Conservation (phyloP, 2,113 vertebrate genomes). For the Rallus limicola region DNA sequence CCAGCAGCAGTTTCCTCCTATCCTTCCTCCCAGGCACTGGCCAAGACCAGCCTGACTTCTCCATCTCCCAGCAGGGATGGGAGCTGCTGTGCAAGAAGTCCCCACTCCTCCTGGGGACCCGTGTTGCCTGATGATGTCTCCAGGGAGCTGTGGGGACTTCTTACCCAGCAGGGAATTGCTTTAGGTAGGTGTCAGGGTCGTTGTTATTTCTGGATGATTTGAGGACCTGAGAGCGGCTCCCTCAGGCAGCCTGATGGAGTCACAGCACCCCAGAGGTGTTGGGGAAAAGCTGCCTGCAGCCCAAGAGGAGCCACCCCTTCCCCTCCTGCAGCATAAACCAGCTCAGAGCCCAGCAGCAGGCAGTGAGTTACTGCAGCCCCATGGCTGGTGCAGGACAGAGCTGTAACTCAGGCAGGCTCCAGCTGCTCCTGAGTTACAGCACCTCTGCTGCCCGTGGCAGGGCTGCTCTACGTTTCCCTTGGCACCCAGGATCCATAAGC, state of each 20-base stretch:
- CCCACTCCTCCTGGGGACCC: neutral
- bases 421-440: constrained; percentile 12
- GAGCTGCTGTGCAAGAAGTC: neutral
- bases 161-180: neutral
- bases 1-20: neutral
- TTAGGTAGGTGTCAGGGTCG: neutral
- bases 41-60: neutral
- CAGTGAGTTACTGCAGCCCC: neutral
- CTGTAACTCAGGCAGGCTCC: neutral
- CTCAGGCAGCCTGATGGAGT: neutral
- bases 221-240: neutral
- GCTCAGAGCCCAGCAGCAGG: neutral
- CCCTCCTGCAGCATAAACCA: neutral
- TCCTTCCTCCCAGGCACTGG: neutral
- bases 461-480: neutral
- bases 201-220: constrained; percentile 5
- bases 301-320: neutral
- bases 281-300: neutral
- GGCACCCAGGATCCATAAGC: neutral
- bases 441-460: neutral
- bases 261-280: neutral
- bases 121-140: no score
- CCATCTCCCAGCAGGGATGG: neutral
- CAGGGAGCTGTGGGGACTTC: no score
- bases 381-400: neutral